These are phyloP conservation scores for Argopecten irradians DNA, from an alignment of 1,140 invertebrate species.

Conservation along the genomic window DNA sequence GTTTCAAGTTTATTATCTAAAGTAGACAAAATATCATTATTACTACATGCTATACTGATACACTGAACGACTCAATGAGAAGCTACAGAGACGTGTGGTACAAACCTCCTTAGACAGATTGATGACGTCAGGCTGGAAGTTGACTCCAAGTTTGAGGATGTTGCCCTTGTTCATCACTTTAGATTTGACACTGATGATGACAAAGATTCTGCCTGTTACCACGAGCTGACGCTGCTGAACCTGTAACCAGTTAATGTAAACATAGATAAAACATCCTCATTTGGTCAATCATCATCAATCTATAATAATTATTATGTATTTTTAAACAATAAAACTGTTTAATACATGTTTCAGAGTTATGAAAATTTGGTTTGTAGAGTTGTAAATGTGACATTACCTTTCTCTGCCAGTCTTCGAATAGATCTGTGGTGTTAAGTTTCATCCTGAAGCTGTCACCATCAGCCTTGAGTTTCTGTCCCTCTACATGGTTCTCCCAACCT, in stretches of 20 bases:
- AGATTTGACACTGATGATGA: conserved; percentile 85
- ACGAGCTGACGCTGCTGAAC: conserved; percentile 96
- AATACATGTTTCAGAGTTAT: neutral
- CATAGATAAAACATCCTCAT: neutral
- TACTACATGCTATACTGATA: too few relatives aligned
- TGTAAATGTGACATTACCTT: conserved; percentile 64
- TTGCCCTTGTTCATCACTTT: conserved; percentile 89
- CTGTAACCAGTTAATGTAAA: conserved; percentile 60
- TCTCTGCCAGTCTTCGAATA: conserved; percentile 97
- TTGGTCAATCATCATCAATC: neutral
- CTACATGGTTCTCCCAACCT: conserved; percentile 99
- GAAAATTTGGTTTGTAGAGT: too few relatives aligned
- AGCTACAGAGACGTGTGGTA: neutral
- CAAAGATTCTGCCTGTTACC: conserved; percentile 95
- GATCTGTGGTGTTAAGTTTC: conserved; percentile 96
- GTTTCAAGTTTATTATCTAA: too few relatives aligned
- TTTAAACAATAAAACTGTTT: neutral
- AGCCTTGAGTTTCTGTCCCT: conserved; percentile 98
- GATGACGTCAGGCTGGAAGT: conserved; percentile 99
- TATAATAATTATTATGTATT: neutral
- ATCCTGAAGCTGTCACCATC: conserved; percentile 98
- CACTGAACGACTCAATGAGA: too few relatives aligned
- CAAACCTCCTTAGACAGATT: conserved; percentile 95
- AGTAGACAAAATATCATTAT: too few relatives aligned
- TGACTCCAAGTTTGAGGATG: conserved; percentile 92